Evolutionary conservation across 2,797 vertebrate species (phyloP), one percentile per base, ranked within the genome.

Genomic region (Sebastes dallii): DNA sequence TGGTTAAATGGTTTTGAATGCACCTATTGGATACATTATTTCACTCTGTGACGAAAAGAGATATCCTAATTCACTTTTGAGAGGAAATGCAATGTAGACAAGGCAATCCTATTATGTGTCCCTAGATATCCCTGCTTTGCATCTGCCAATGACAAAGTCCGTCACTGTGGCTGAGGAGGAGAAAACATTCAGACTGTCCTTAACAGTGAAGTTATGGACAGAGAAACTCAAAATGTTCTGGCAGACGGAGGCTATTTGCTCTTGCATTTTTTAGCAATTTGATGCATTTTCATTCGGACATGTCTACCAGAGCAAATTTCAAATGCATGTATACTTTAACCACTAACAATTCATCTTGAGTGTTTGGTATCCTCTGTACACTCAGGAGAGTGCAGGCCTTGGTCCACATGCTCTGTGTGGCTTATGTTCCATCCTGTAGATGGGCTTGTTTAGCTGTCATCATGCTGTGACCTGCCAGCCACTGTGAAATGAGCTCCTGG

Each of bases 371-470:
- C 62, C 75, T 72, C 74, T 85, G 46, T 61, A 54, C 78, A 67
- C 75, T 55, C 80, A 55, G 82, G 66, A 86, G 42, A 69, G 62
- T 8, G 54, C 46, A 1, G 76, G 76, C 75, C 67, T 76, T 71
- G 59, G 76, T 87, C 83, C 58, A 69, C 86, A 62, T 77, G 81
- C 71, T 71, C 78, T 46, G 77, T 85, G 78, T 75, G 80, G 84
- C 91, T 92, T 88, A 78, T 89, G 88, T 86, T 91, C 92, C 75
- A 52, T 85, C 88, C 90, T 85, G 82, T 92, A 88, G 81, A 78
- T 89, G 75, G 86, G 84, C 90, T 93, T 91, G 94, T 94, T 91
- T 87, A 91, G 86, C 93, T 95, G 92, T 95, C 95, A 95, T 94
- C 95, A 74, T 78, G 82, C 89, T 78, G 87, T 78, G 85, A 90